Evolutionary conservation across 2,888 invertebrate species (phyloP).

Genomic region (Drosophila tanythrix): DNA sequence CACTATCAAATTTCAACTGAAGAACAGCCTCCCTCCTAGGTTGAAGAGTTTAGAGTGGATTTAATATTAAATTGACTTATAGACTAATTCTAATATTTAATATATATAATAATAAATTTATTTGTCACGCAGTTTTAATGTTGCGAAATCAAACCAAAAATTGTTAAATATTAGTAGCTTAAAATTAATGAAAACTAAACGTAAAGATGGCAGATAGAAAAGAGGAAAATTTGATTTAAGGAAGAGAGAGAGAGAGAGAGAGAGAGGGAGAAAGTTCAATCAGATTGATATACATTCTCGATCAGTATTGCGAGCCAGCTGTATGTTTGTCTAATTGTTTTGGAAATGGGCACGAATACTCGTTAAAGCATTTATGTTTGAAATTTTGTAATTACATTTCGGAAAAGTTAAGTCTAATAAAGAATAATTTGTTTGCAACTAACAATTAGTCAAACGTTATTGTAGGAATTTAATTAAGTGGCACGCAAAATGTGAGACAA

Average conservation of each 20-base stretch:
- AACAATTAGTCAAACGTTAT: constrained; percentile 59
- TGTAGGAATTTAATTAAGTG: constrained; percentile 52
- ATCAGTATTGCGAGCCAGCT: neutral
- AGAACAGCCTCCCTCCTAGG: neutral
- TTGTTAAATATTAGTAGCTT: neutral
- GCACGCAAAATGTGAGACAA: constrained; percentile 58
- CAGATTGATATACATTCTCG: neutral
- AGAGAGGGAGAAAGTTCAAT: neutral
- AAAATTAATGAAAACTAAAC: no score
- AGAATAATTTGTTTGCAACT: constrained; percentile 15
- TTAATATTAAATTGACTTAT: neutral
- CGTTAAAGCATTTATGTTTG: neutral
- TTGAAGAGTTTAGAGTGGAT: neutral
- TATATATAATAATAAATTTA: neutral
- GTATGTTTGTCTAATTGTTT: neutral
- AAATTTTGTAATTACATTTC: neutral
- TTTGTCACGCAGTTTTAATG: accelerated
- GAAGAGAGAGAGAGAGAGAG: neutral
- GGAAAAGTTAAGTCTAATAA: constrained; percentile 4
- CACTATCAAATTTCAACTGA: neutral
- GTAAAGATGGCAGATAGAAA: neutral
- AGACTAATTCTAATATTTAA: neutral
- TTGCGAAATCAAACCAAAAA: neutral
- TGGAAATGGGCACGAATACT: neutral
- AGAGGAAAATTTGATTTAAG: neutral